Conservation (phyloP, 2,797 vertebrate genomes). For the Myotis myotis region DNA sequence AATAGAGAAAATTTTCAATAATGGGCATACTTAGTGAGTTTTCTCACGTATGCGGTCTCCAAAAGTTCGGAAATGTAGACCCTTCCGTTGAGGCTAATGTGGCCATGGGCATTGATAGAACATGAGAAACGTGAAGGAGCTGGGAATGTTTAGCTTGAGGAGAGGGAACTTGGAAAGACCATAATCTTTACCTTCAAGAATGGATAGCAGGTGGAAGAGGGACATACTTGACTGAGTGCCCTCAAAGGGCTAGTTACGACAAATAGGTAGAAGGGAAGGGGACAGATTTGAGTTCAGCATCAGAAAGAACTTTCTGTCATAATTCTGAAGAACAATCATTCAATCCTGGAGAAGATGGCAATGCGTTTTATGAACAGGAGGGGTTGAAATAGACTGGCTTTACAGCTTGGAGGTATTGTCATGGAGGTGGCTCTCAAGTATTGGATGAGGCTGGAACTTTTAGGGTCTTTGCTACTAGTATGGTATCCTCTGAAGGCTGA, state of each 20-base stretch:
- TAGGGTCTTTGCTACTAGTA: background rate
- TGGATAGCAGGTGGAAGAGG: background rate
- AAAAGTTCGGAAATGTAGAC: background rate
- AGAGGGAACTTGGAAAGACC: background rate
- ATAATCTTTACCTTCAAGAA: background rate
- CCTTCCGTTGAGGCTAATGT: background rate
- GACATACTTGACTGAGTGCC: background rate
- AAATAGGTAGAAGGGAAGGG: background rate
- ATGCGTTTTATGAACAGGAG: background rate
- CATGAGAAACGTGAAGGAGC: background rate
- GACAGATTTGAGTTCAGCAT: background rate
- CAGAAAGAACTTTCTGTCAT: slow-evolving; percentile 1
- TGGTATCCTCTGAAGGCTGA: background rate
- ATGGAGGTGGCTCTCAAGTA: background rate
- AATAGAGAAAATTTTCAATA: background rate
- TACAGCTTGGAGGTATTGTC: background rate
- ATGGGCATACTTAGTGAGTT: background rate
- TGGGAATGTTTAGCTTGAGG: background rate
- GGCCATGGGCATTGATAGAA: background rate
- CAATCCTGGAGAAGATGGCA: background rate
- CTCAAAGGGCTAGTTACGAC: background rate
- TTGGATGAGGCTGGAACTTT: background rate
- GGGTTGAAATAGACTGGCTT: background rate
- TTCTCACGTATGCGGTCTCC: background rate
- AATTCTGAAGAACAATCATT: background rate